These are phyloP conservation scores for Riptortus pedestris DNA, from an alignment of 1,140 invertebrate genomes.

Conservation along the genomic window DNA sequence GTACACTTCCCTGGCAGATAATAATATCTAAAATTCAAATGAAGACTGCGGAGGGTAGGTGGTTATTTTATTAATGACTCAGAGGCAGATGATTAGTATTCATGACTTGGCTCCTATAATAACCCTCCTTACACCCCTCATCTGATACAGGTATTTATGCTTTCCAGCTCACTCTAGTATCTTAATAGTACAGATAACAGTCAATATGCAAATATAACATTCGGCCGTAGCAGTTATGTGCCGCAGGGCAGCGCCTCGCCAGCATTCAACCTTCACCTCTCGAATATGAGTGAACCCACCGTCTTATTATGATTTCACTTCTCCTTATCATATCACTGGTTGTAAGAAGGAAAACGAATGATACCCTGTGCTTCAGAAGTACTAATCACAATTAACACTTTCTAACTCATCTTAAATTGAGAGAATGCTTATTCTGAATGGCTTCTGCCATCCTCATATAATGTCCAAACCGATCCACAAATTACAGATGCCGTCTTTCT, in stretches of 20 bases:
- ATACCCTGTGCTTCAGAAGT: no score
- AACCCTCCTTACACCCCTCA: constrained; percentile 3
- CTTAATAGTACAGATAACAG: constrained; percentile 1
- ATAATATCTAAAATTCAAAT: constrained; percentile 10
- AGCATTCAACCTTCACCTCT: background rate
- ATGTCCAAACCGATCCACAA: no score
- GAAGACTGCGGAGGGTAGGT: background rate
- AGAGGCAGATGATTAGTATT: background rate
- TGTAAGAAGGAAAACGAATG: no score
- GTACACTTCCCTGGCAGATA: background rate
- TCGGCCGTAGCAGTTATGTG: background rate
- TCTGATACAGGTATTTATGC: constrained; percentile 3
- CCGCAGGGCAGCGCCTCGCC: background rate
- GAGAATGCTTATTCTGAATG: no score
- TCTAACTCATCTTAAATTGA: no score
- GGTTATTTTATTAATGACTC: background rate
- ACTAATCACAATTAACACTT: no score
- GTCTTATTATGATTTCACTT: background rate
- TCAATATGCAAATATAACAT: background rate
- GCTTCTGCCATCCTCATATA: no score
- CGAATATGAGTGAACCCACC: background rate
- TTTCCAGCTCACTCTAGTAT: background rate
- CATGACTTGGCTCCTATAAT: background rate
- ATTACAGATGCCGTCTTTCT: no score
- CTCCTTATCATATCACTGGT: no score